Evolutionary conservation across 30 jellyfish, hydroid and myxozoan genomes (phyloP).

Genomic region (Morbakka virulenta): DNA sequence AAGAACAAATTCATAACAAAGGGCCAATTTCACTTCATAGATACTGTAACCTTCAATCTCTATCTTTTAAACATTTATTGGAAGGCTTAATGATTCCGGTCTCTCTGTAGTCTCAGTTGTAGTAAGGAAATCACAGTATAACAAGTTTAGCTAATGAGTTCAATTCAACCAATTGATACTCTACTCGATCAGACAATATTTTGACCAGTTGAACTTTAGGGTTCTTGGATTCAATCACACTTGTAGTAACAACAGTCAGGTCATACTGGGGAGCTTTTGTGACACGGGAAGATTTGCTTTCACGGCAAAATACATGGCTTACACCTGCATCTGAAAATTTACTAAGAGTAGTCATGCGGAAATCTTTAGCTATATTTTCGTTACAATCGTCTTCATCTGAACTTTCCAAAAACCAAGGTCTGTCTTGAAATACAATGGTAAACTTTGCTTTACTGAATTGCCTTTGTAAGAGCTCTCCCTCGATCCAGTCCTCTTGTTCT

Average conservation of each 20-base stretch:
- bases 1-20: no score
- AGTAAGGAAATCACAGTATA: not conserved
- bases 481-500: constrained; percentile 70
- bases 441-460: constrained; percentile 52
- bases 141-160: not conserved
- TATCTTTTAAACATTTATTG: no score
- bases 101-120: no score
- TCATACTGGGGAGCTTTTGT: not conserved
- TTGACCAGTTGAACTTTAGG: constrained; percentile 35
- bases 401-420: not conserved
- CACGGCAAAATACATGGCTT: constrained; percentile 57
- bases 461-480: constrained; percentile 55
- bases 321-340: constrained; percentile 46
- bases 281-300: not conserved
- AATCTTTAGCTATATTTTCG: not conserved
- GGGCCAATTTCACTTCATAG: no score
- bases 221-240: not conserved
- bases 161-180: not conserved
- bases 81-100: no score
- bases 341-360: not conserved
- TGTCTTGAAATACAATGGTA: constrained; percentile 42
- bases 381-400: not conserved
- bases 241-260: constrained; percentile 14
- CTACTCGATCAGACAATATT: constrained; percentile 35
- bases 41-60: no score